Percentiles rank a stretch among this genome's conserved stretches.
phyloP scores from a whole-genome alignment of 2,113 vertebrate genomes.

The Potamarius usumacintae region DNA sequence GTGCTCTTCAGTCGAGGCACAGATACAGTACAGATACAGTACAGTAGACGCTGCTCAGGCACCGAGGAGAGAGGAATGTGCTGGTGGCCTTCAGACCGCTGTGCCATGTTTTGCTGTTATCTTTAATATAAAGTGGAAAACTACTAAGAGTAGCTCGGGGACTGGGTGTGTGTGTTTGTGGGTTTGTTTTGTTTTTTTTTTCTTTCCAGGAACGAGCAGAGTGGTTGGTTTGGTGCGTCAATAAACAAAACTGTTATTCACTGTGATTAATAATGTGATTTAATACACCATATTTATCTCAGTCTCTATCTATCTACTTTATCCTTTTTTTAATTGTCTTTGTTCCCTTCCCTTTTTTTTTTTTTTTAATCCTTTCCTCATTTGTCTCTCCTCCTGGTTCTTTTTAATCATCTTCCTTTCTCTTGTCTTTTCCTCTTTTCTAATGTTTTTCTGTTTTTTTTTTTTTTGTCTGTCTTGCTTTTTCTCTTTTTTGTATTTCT shows the following conservation, averaged over 20 bases:
- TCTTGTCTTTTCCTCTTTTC: background rate
- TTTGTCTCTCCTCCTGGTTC: too few relatives aligned
- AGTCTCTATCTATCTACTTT: background rate
- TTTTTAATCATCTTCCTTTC: background rate
- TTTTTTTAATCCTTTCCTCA: background rate
- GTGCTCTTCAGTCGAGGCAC: background rate
- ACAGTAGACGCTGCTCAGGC: background rate
- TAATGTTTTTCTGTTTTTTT: background rate
- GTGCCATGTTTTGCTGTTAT: background rate
- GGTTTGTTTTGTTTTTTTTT: too few relatives aligned
- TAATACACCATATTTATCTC: background rate
- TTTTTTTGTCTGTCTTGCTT: background rate
- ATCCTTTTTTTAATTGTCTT: background rate
- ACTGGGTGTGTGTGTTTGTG: background rate
- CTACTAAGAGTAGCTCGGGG: background rate
- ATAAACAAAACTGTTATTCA: background rate
- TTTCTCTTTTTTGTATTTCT: background rate
- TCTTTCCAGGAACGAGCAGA: too few relatives aligned
- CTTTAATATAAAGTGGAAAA: background rate
- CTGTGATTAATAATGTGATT: background rate
- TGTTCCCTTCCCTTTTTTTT: background rate
- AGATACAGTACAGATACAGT: background rate
- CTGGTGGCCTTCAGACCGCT: background rate
- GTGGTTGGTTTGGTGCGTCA: background rate
- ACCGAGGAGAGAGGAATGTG: background rate